Base-by-base conservation (phyloP, 1,140 invertebrate species). In the Venturia canescens region DNA sequence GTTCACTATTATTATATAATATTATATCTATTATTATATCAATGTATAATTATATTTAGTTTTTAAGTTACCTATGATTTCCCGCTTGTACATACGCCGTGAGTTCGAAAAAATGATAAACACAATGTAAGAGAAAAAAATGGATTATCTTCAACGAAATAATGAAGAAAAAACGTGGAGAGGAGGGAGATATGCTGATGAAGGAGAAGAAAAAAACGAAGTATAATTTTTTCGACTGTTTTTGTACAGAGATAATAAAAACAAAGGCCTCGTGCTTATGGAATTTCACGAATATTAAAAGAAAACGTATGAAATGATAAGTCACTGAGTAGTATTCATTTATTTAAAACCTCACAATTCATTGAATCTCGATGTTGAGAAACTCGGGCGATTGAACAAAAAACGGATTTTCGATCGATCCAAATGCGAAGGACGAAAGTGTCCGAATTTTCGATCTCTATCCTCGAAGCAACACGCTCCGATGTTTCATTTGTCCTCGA, bases 211-310 rank as follows among this genome's bases (percentile, higher is more conserved):
- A 66, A 66, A 63, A 66, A 66, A 91, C 90, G 89, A 91, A 88
- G 87, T 91, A 92, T 91, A 91, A 92, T 91, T 91, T 91, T 92
- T 90, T 90, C 88, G 89, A 90, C 87, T 90, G 88, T 90, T 90
- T 90, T 92, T 92, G 91, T 92, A 92, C 91, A 92, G 90, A 92
- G 89, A 92, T 91, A 91, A 90, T 90, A 91, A 91, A 91, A 90
- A 89, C 87, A 91, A 90, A 89, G 91, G 90, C 91, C 90, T 91
- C 88, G 90, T 91, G 91, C 91, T 91, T 92, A 92, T 91, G 88
- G 90, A 91, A 92, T 91, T 91, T 91, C 89, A 91, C 88, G 88
- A 90, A 89, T 88, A 91, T 84, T 89, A 88, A 84, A 71, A 76
- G 57, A 66, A 80, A 75, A 57, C 6, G 18, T 57, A 63, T 80